Percentiles rank a stretch among this genome's conserved stretches.
Evolutionary conservation across 2,888 invertebrate species (phyloP).

Genomic region (Diadromus collaris): DNA sequence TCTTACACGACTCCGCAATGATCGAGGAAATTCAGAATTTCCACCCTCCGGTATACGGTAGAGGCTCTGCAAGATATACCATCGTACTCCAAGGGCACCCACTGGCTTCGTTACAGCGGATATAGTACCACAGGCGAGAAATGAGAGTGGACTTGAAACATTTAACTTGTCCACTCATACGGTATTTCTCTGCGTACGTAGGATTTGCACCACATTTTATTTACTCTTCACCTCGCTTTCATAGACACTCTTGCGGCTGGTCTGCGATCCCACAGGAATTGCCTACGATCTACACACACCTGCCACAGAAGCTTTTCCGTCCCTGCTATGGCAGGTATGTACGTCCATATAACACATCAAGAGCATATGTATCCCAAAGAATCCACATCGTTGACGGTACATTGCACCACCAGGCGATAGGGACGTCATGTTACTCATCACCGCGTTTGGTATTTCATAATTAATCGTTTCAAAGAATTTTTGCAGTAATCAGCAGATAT

Average conservation of each 20-base stretch:
- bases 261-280: slow-evolving; percentile 44
- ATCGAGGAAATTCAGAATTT: neutral
- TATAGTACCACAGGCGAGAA: neutral
- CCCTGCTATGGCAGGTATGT: neutral
- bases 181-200: slow-evolving; percentile 13
- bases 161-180: slow-evolving; percentile 39
- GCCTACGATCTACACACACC: slow-evolving; percentile 20
- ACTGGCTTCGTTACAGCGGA: neutral
- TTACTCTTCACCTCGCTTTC: slow-evolving; percentile 22
- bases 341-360: neutral
- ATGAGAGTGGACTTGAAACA: slow-evolving; percentile 50
- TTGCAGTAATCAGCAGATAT: slow-evolving; percentile 7
- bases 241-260: slow-evolving; percentile 16
- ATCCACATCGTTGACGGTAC: slow-evolving; percentile 20
- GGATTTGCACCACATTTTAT: slow-evolving; percentile 46
- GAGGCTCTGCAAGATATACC: neutral
- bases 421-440: slow-evolving; percentile 25
- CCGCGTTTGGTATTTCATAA: slow-evolving; percentile 29
- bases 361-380: neutral
- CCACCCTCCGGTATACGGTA: neutral
- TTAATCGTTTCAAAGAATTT: slow-evolving; percentile 48
- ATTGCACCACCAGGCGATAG: slow-evolving; percentile 21
- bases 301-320: slow-evolving; percentile 35
- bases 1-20: slow-evolving; percentile 8
- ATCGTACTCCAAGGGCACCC: neutral